Conservation (phyloP, 2,888 invertebrate genomes). For the Pristionchus maxplancki region DNA sequence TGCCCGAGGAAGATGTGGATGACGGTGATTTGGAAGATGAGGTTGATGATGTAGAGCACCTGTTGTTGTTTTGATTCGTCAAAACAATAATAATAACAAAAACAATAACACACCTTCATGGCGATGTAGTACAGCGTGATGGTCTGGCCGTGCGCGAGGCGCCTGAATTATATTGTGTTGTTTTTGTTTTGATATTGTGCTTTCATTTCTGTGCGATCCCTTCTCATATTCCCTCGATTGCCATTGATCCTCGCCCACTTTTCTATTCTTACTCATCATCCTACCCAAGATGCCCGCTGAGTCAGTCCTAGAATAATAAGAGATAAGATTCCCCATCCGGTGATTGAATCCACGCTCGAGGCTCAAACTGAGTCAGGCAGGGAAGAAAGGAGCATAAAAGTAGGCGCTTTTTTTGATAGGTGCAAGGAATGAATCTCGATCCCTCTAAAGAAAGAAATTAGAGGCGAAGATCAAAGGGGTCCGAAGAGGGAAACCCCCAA, state of each 20-base stretch:
- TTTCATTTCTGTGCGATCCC: not conserved
- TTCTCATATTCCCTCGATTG: not conserved
- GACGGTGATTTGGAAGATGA: conserved; percentile 69
- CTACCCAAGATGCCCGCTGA: not conserved
- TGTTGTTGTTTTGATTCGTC: conserved; percentile 59
- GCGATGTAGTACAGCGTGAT: conserved; percentile 46
- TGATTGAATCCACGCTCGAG: not conserved
- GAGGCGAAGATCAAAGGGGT: not conserved
- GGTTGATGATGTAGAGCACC: conserved; percentile 72
- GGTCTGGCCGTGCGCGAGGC: conserved; percentile 29
- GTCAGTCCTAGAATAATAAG: not conserved
- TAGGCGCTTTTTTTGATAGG: not conserved
- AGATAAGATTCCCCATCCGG: conserved; percentile 23
- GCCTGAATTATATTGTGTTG: not conserved
- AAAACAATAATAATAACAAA: conserved; percentile 32
- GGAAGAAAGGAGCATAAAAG: not conserved
- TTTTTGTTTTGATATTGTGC: not conserved
- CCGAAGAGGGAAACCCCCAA: not conserved
- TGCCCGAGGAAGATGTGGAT: conserved; percentile 74
- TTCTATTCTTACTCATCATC: not conserved
- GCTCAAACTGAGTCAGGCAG: not conserved
- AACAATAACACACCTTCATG: conserved; percentile 12
- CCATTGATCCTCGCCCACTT: not conserved
- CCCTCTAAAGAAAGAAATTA: not conserved
- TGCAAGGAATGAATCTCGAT: not conserved